Percentiles rank a stretch among this genome's conserved stretches.
Conservation (phyloP, 35 echinoderm and acorn worm genomes). For the Ophiothrix spiculata region DNA sequence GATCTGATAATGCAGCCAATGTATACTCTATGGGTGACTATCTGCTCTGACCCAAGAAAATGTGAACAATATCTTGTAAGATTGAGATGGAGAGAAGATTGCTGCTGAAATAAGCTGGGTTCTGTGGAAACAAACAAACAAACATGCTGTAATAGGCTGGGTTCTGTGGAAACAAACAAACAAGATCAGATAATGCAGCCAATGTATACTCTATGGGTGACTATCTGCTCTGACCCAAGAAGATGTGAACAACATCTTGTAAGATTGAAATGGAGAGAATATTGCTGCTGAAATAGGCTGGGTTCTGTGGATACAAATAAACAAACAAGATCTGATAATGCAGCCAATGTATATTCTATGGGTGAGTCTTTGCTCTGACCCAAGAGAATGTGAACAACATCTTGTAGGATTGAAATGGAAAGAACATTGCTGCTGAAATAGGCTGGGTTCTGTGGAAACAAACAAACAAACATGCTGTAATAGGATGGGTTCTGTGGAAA, state of each 20-base stretch:
- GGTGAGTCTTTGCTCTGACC: slow-evolving; percentile 31
- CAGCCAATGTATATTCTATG: too few species aligned
- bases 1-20: too few species aligned
- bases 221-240: too few species aligned
- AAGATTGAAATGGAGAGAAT: too few species aligned
- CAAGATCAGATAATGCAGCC: too few species aligned
- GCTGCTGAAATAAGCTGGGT: slow-evolving; percentile 25
- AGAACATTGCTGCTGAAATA: slow-evolving; percentile 29
- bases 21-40: slow-evolving; percentile 11
- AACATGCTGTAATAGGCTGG: background rate
- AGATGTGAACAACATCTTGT: too few species aligned
- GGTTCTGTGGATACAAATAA: too few species aligned
- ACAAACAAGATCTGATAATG: too few species aligned
- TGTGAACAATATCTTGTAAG: slow-evolving; percentile 56
- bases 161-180: too few species aligned
- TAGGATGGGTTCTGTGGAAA: too few species aligned
- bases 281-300: too few species aligned
- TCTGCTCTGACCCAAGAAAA: slow-evolving; percentile 43
- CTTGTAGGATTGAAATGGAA: slow-evolving; percentile 24
- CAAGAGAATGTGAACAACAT: slow-evolving; percentile 60
- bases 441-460: background rate
- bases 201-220: too few species aligned
- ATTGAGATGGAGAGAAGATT: slow-evolving; percentile 1
- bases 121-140: background rate
- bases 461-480: background rate